These are phyloP conservation scores for Drosophila multiciliata DNA, from an alignment of 2,888 invertebrate species.

Conservation along the genomic window DNA sequence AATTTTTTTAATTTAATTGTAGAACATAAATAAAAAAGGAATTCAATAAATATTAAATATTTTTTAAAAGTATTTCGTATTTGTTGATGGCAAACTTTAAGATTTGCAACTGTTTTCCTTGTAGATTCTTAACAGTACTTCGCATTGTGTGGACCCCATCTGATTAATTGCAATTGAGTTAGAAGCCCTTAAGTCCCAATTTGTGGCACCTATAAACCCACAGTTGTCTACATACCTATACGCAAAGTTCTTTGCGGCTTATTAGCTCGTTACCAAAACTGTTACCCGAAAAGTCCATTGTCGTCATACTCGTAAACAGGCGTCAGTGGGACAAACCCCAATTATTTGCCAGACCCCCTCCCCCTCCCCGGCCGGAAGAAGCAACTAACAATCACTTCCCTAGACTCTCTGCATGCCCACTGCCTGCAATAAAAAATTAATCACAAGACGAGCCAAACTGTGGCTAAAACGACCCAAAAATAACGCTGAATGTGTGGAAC, in stretches of 20 bases:
- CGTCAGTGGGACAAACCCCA: slow-evolving; percentile 39
- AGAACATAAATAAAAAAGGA: neutral
- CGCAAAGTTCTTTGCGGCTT: slow-evolving; percentile 34
- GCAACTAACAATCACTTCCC: slow-evolving; percentile 32
- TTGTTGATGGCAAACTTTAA: neutral
- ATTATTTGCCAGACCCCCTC: slow-evolving; percentile 31
- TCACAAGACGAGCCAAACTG: slow-evolving; percentile 51
- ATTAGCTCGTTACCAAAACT: slow-evolving; percentile 41
- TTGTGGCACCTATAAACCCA: slow-evolving; percentile 20
- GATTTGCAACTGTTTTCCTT: neutral
- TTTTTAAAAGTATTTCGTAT: neutral
- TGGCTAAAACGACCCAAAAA: slow-evolving; percentile 28
- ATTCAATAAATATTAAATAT: neutral
- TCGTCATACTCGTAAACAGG: slow-evolving; percentile 36
- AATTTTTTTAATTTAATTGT: neutral
- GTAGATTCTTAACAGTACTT: neutral
- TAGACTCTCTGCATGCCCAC: slow-evolving; percentile 16
- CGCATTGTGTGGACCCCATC: neutral
- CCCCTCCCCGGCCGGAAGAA: neutral
- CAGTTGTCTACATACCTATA: neutral
- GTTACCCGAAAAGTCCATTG: slow-evolving; percentile 26
- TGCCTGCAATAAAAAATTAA: slow-evolving; percentile 71
- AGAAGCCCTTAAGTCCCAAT: neutral
- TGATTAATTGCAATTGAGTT: neutral
- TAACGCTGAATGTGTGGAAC: slow-evolving; percentile 12